Evolutionary conservation across 2,113 vertebrate genomes (phyloP), one percentile per base, ranked within the genome.

Genomic region (Lagopus muta): DNA sequence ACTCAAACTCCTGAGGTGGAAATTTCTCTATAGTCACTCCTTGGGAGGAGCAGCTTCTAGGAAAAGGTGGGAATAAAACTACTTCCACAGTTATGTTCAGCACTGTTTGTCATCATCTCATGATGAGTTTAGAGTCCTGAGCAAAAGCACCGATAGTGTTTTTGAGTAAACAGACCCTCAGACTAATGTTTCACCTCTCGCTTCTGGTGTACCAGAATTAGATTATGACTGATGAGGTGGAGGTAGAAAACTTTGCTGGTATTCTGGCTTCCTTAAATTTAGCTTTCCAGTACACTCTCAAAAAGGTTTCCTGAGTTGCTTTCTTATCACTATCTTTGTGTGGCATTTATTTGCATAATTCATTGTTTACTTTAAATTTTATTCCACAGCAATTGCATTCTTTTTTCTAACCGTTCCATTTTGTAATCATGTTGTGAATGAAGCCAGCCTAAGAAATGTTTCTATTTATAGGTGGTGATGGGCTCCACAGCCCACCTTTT

Each of bases 341-440:
- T 1, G 6, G 7, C 42, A 66, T 86, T 64, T 67, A 50, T 74
- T 93, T 90, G 25, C 82, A 72, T 80, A 64, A 67, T 80, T 86
- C 22, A 71, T 88, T 89, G 38, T 30, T 73, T 79, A 70, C 30
- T 82, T 47, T 55, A 88, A 74, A 54, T 87, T 93, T 69, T 89
- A 47, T 75, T 94, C 55, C 32, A 47, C 69, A 61, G 27, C 48
- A 80, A 24, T 66, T 62, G 61, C 55, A 60, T 71, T 69, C 42
- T 36, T 77, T 94, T 89, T 85, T 82, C 13, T 82, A 88, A 82
- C 38, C 12, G 5, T 13, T 40, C 40, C 40, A 40, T 40, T 40
- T 40, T 40, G 40, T 40, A 40, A 40, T 40, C 40, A 5, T 73
- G 8, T 28, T 70, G 22, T 79, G 81, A 87, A 79, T 70, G 48